Conservation (phyloP, 2,113 vertebrate genomes). For the Eretmochelys imbricata region DNA sequence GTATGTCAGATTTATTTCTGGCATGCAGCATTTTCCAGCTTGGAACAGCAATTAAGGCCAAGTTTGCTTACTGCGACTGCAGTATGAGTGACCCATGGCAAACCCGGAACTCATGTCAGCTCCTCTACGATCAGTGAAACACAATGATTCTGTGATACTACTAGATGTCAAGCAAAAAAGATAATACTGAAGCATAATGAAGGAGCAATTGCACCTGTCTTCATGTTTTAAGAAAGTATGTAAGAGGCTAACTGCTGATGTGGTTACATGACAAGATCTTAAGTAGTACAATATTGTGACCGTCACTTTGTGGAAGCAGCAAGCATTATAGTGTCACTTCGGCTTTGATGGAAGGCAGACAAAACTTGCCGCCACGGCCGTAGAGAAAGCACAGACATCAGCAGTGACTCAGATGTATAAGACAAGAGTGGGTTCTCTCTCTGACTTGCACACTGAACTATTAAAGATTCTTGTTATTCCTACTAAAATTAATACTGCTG, state of each 20-base stretch:
- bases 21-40: background rate
- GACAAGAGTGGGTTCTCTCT: background rate
- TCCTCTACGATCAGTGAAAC: background rate
- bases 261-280: conserved; percentile 19
- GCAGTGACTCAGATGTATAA: background rate
- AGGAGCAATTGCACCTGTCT: background rate
- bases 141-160: background rate
- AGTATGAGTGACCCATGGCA: background rate
- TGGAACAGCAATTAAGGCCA: background rate
- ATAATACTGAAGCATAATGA: background rate
- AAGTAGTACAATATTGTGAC: background rate
- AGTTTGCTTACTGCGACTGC: background rate
- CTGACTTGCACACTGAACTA: background rate
- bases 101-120: background rate
- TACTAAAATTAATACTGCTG: background rate
- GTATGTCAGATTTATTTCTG: background rate
- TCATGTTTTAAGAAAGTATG: background rate
- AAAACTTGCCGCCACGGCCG: background rate
- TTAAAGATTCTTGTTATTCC: background rate
- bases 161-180: background rate
- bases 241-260: background rate
- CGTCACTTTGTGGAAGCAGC: background rate
- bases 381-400: background rate
- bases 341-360: background rate
- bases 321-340: background rate